Conservation (phyloP, 2,888 invertebrate genomes). For the Tenthredo livida region DNA sequence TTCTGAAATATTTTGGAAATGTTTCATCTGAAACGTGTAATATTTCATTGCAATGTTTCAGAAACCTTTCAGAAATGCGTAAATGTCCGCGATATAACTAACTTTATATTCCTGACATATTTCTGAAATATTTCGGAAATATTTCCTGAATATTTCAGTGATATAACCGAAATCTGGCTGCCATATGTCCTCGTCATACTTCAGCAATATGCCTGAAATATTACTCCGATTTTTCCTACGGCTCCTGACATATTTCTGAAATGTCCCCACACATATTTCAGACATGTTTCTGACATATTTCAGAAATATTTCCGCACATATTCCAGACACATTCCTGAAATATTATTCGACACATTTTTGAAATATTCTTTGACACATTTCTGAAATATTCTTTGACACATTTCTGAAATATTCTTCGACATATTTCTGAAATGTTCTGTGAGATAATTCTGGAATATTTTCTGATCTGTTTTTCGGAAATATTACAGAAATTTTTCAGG, state of each 20-base stretch:
- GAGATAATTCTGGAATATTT: too few relatives aligned
- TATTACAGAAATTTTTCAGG: too few relatives aligned
- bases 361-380: too few relatives aligned
- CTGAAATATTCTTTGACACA: too few relatives aligned
- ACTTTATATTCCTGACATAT: background rate
- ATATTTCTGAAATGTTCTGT: too few relatives aligned
- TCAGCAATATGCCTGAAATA: background rate
- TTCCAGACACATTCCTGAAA: too few relatives aligned
- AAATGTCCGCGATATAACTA: background rate
- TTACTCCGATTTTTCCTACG: background rate
- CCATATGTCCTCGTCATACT: background rate
- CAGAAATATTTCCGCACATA: background rate
- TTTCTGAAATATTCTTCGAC: too few relatives aligned
- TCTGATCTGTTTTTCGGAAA: too few relatives aligned
- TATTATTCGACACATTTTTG: too few relatives aligned
- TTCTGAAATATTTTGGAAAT: background rate
- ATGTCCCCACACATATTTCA: background rate
- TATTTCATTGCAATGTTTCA: background rate
- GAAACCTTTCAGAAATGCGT: background rate
- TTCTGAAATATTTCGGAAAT: too few relatives aligned
- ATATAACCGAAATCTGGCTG: background rate
- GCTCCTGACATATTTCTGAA: background rate
- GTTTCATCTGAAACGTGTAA: background rate
- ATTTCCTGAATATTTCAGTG: background rate
- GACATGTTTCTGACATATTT: background rate